Conservation (phyloP, 1,140 invertebrate species). For the Anoplophora glabripennis region DNA sequence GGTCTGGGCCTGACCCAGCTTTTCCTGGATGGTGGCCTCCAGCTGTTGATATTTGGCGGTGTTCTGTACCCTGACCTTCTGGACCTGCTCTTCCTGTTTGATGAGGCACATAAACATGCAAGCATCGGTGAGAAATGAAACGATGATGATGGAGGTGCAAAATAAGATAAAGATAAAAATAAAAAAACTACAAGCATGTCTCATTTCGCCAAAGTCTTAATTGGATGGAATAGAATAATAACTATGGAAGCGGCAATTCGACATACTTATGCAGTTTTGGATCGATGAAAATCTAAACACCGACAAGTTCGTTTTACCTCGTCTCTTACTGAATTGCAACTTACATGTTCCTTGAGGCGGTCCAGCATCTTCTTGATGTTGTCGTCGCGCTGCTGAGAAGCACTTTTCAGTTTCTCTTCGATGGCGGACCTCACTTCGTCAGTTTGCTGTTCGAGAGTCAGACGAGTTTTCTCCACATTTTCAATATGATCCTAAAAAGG, state of each 20-base stretch:
- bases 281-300: too few species aligned
- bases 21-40: slow-evolving; percentile 67
- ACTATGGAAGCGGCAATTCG: too few species aligned
- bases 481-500: slow-evolving; percentile 66
- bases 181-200: neutral
- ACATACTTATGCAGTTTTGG: too few species aligned
- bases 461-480: slow-evolving; percentile 78
- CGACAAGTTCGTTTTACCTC: neutral
- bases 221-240: neutral
- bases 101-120: slow-evolving; percentile 37
- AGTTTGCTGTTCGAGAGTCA: slow-evolving; percentile 77
- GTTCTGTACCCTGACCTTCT: slow-evolving; percentile 63
- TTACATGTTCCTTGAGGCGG: slow-evolving; percentile 85
- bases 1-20: slow-evolving; percentile 67
- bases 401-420: slow-evolving; percentile 79
- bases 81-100: slow-evolving; percentile 65
- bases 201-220: neutral
- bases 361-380: slow-evolving; percentile 85
- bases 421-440: slow-evolving; percentile 77
- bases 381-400: slow-evolving; percentile 79
- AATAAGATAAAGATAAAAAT: slow-evolving; percentile 1
- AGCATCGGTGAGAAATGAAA: slow-evolving; percentile 3
- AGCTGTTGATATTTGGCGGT: slow-evolving; percentile 63
- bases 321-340: slow-evolving; percentile 45
- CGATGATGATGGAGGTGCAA: slow-evolving; percentile 1